These are phyloP conservation scores for Empis stercorea DNA, from an alignment of 2,888 invertebrate genomes.

Conservation along the genomic window DNA sequence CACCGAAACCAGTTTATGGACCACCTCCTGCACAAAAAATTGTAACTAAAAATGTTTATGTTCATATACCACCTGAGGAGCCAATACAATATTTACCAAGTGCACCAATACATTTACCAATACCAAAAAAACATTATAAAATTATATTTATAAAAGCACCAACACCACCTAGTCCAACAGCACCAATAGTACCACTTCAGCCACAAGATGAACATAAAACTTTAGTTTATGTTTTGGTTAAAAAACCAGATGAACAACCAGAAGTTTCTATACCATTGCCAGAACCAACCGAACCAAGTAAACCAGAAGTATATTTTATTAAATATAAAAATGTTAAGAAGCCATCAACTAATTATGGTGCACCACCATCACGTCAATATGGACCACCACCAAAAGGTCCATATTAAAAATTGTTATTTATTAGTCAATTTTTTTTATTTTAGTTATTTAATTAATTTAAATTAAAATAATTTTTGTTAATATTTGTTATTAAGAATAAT, in stretches of 20 bases:
- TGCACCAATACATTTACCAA: conserved; percentile 34
- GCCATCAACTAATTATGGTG: conserved; percentile 30
- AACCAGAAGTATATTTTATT: conserved; percentile 84
- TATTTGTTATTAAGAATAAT: no score
- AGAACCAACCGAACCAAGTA: conserved; percentile 73
- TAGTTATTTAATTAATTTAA: no score
- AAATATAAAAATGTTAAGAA: conserved; percentile 45
- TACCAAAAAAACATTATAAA: conserved; percentile 43
- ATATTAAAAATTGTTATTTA: not conserved
- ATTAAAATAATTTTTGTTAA: no score
- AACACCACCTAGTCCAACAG: conserved; percentile 37
- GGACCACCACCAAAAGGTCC: conserved; percentile 24
- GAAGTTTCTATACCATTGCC: conserved; percentile 67
- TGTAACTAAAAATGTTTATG: conserved; percentile 38
- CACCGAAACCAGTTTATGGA: conserved; percentile 32
- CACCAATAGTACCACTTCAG: conserved; percentile 45
- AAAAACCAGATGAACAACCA: conserved; percentile 76
- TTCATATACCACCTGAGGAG: conserved; percentile 44
- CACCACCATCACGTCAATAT: conserved; percentile 23
- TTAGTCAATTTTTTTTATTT: no score
- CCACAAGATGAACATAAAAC: conserved; percentile 83
- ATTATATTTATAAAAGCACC: conserved; percentile 46
- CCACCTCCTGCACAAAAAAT: conserved; percentile 28
- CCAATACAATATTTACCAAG: conserved; percentile 33
- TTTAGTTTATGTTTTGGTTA: conserved; percentile 74